These are phyloP conservation scores for Cairina moschata DNA, from an alignment of 2,113 vertebrate species.

Conservation along the genomic window DNA sequence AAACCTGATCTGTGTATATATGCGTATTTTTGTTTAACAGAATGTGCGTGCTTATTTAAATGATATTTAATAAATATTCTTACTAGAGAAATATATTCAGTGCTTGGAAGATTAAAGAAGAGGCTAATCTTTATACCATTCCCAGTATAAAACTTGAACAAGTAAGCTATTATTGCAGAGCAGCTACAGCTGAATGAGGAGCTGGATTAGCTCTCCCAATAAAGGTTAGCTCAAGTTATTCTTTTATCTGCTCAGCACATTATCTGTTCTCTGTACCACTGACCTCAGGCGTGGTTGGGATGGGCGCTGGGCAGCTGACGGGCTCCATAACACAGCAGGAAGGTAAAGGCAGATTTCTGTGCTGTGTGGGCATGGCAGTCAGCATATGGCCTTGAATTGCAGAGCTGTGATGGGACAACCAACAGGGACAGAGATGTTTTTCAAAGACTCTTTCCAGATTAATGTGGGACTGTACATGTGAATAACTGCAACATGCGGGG, in stretches of 20 bases:
- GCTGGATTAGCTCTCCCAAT: neutral
- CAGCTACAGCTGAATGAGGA: neutral
- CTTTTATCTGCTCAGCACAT: neutral
- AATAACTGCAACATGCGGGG: neutral
- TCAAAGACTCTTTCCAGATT: neutral
- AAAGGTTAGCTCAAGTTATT: neutral
- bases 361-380: neutral
- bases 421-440: neutral
- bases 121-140: neutral
- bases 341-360: neutral
- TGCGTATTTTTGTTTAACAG: neutral
- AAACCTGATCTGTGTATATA: neutral
- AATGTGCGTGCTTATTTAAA: neutral
- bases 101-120: neutral
- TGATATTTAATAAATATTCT: neutral
- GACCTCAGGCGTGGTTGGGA: neutral
- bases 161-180: neutral
- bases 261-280: neutral
- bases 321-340: fast-evolving
- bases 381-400: neutral
- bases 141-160: neutral
- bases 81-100: neutral
- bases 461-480: neutral
- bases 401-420: neutral
- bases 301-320: neutral